Base-by-base conservation (phyloP, 2,888 invertebrate genomes). In the Erebia palarica region DNA sequence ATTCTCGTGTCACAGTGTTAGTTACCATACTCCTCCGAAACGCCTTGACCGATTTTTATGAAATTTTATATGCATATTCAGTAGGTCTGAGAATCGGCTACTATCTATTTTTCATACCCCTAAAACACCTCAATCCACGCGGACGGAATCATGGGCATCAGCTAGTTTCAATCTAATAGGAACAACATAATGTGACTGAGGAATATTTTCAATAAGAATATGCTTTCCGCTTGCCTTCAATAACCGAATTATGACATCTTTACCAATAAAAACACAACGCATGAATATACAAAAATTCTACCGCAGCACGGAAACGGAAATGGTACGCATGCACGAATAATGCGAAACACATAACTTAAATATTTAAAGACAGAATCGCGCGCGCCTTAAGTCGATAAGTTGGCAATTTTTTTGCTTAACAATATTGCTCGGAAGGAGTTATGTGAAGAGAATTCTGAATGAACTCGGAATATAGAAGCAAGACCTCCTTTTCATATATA, bases 301-400 rank as follows among this genome's bases (percentile, higher is more conserved):
- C 27, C 66, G 57, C 57, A 61, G 53, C 16, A 49, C 21, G 58
- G 18, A 61, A 57, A 69, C 44, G 21, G 47, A 36, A 68, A 59
- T 51, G 44, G 42, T 27, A 49, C 27, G 44, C 36, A 55, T 36
- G 57, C 69, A 69, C 63, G 70, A 51, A 67, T 42, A 8, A 36
- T 67, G 44, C 42, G 65, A 64, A 36, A 18, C 51, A 65, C 10
- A 66, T 70, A 49, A 18, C 55, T 57, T 57, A 57, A 57, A 57
- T 66, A 66, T 57, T 64, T 53, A 27, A 13, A 3, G 47, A 44
- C 11, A 42, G 21, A 8, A 11, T 58, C 49, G 58, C 58, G 27
- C 14, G 70, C 70, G 66, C 66, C 70, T 70, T 65, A 4, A 8
- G 57, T 55, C 16, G 47, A 61, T n/a, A 61, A 61, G 27, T 57